Base-by-base conservation (phyloP, 2,797 vertebrate species). In the Labeo calbasu region DNA sequence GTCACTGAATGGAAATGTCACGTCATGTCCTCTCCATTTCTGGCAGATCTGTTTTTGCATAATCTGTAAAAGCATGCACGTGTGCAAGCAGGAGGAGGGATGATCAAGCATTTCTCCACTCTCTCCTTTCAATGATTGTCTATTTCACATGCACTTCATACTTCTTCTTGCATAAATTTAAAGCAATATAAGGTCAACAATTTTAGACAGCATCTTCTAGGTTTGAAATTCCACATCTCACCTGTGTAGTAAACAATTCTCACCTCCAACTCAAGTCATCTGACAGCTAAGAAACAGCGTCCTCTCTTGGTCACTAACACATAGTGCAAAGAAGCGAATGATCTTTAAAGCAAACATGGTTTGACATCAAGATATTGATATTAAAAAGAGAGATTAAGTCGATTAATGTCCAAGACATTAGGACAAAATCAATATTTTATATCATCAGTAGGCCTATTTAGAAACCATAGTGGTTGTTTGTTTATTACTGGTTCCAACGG, bases 291-390 rank as follows among this genome's bases (percentile, higher is more conserved):
- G 53, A 72, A 86, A 59, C 61, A 75, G 77, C 53, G 77, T 4
- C 85, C 70, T 81, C 85, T 86, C 14, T 40, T 84, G 82, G 70
- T 9, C 19, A 23, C 3, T 2, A 70, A 14, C 25, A 46, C 32
- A 53, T 12, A 50, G 57, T 43, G 12, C 25, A 21, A 40, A 28
- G 43, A 43, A 25, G 12, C 17, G 36, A 50, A 51, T 51, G 14
- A 8, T 51, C 8, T 25, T 28, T 14, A 70, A 23, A n/a, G 21
- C 40, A 46, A 46, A 28, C 14, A 50, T 25, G 7, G 69, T 72
- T 28, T 72, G 15, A 48, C n/a, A 69, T 46, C 5, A 13, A 15
- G 6, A 32, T 46, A 46, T 4, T 48, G 5, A 70, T 25, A 32
- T 48, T 46, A 14, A 14, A 43, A 48, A 48, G 11, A 70, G 13